Evolutionary conservation across 2,113 vertebrate species (phyloP).

Genomic region (Notarius quadriscutis): DNA sequence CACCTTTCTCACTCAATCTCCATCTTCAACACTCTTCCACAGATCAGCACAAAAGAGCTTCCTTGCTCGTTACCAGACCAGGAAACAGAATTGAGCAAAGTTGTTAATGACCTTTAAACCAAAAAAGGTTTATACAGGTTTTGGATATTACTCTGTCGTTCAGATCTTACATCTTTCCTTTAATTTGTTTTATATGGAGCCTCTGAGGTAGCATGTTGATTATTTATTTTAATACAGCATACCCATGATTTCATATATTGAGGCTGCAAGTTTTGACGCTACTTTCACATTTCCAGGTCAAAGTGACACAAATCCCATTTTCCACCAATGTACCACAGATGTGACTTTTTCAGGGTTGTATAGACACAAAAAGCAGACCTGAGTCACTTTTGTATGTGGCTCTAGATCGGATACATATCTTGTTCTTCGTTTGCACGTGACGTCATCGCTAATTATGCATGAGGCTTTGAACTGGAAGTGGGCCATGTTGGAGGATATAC

Average conservation of each 20-base stretch:
- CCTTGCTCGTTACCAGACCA: constrained; percentile 18
- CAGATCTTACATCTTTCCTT: not conserved
- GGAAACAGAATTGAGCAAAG: not conserved
- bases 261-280: not conserved
- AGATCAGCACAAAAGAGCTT: constrained; percentile 21
- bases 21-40: constrained; percentile 27
- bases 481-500: too few relatives aligned
- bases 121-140: not conserved
- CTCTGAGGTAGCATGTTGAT: not conserved
- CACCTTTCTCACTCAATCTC: constrained; percentile 49
- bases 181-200: not conserved
- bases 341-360: not conserved
- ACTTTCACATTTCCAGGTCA: not conserved
- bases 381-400: not conserved
- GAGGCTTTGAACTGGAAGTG: too few relatives aligned
- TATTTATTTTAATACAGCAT: not conserved
- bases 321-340: not conserved
- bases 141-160: not conserved
- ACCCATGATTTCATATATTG: not conserved
- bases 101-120: not conserved
- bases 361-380: not conserved
- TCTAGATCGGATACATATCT: not conserved
- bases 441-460: too few relatives aligned
- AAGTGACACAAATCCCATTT: not conserved
- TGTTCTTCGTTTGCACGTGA: too few relatives aligned